phyloP scores from a whole-genome alignment of 2,888 invertebrate genomes.

The Tetragonisca angustula region DNA sequence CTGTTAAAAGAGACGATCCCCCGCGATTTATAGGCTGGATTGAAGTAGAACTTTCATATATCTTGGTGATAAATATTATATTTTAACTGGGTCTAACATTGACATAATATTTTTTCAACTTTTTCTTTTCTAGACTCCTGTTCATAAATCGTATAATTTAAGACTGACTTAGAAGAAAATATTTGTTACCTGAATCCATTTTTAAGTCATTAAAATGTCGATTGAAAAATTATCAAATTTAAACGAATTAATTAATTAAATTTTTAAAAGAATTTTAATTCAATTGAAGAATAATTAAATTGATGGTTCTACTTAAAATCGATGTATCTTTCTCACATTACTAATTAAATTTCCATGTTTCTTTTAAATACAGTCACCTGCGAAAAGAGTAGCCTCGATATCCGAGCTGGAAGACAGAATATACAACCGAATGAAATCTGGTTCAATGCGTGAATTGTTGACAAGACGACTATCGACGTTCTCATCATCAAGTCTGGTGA shows the following conservation, averaged over 20 bases:
- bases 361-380: conserved; percentile 48
- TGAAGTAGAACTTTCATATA: no score
- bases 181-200: background rate
- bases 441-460: conserved; percentile 68
- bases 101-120: no score
- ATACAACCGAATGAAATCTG: conserved; percentile 66
- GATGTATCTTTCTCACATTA: background rate
- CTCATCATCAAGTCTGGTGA: conserved; percentile 79
- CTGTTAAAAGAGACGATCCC: no score
- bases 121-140: no score
- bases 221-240: background rate
- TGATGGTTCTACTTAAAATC: no score
- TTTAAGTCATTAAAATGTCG: background rate
- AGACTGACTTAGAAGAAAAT: no score
- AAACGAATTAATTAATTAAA: background rate
- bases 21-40: no score
- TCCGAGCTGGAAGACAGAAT: conserved; percentile 74
- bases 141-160: no score
- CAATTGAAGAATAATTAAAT: no score
- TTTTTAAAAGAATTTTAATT: background rate
- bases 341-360: background rate
- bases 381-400: conserved; percentile 59
- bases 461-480: conserved; percentile 70
- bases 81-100: no score
- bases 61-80: no score